phyloP scores from a whole-genome alignment of 2,888 invertebrate species.

The Drosophila phalerata region DNA sequence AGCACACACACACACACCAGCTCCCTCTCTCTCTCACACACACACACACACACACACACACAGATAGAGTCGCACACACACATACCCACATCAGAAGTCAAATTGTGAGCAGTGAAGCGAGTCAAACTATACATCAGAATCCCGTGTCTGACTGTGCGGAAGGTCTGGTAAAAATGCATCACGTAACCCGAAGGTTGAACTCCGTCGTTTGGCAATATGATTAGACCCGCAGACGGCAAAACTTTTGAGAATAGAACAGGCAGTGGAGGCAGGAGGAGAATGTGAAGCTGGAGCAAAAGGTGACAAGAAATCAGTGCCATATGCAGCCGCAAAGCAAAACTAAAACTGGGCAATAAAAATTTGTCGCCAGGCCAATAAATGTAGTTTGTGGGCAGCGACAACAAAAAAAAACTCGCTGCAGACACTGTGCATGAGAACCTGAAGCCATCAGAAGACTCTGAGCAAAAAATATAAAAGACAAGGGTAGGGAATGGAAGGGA shows the following conservation, averaged over 20 bases:
- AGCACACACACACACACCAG: constrained; percentile 31
- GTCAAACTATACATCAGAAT: constrained; percentile 43
- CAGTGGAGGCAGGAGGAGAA: background rate
- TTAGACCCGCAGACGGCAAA: constrained; percentile 64
- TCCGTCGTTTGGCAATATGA: constrained; percentile 65
- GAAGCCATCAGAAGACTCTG: constrained; percentile 27
- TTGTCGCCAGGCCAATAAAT: constrained; percentile 78
- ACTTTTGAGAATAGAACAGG: constrained; percentile 39
- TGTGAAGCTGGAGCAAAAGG: constrained; percentile 2
- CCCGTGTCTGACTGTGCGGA: constrained; percentile 20
- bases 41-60: constrained; percentile 31
- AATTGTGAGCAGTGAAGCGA: constrained; percentile 69
- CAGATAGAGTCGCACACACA: background rate
- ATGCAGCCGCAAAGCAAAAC: constrained; percentile 65
- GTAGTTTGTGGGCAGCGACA: constrained; percentile 40
- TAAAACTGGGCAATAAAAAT: constrained; percentile 76
- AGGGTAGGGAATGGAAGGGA: background rate
- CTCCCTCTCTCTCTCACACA: constrained; percentile 21
- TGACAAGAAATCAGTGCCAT: constrained; percentile 63
- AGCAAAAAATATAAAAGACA: constrained; percentile 14
- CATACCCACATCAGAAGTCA: constrained; percentile 71
- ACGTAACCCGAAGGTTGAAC: constrained; percentile 59
- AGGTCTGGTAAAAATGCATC: constrained; percentile 71
- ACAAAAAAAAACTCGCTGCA: constrained; percentile 14
- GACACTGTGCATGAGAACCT: constrained; percentile 7